phyloP scores from a whole-genome alignment of 2,113 vertebrate genomes.

The Pygoscelis adeliae region DNA sequence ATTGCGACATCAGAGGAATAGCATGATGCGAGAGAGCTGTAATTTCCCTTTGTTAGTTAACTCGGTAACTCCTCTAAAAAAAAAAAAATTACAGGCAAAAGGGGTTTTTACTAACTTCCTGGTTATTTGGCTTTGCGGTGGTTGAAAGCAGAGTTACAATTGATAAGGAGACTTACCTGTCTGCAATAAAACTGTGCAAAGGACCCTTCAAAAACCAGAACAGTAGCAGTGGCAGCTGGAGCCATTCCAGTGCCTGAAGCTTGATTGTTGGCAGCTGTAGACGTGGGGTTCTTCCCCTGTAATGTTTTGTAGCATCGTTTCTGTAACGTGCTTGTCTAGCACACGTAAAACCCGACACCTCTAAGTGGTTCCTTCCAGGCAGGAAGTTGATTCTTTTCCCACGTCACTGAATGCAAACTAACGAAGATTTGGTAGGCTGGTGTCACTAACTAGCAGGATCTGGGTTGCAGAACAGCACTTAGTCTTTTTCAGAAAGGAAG shows the following conservation, averaged over 20 bases:
- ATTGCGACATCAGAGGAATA: no score
- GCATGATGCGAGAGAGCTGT: not conserved
- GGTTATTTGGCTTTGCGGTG: not conserved
- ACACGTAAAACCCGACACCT: not conserved
- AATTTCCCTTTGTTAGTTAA: not conserved
- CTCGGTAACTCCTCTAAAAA: not conserved
- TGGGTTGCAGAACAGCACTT: not conserved
- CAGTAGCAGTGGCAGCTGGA: no score
- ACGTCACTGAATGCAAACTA: no score
- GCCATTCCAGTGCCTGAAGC: fast-evolving
- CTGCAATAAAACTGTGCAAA: not conserved
- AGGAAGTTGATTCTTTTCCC: not conserved
- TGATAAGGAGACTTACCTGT: not conserved
- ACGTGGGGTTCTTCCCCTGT: not conserved
- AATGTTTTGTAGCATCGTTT: fast-evolving
- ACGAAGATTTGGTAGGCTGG: no score
- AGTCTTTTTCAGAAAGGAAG: not conserved
- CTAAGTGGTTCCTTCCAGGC: no score
- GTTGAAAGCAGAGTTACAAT: not conserved
- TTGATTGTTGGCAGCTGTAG: not conserved
- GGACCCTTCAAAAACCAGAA: not conserved
- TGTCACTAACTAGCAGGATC: not conserved
- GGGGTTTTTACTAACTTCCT: not conserved
- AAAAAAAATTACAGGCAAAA: not conserved
- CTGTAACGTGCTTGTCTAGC: not conserved